A percentile compares a stretch with the other conserved stretches of the same genome.
These are phyloP conservation scores for Odobenus rosmarus DNA, from an alignment of 2,113 vertebrate species.

Conservation along the genomic window DNA sequence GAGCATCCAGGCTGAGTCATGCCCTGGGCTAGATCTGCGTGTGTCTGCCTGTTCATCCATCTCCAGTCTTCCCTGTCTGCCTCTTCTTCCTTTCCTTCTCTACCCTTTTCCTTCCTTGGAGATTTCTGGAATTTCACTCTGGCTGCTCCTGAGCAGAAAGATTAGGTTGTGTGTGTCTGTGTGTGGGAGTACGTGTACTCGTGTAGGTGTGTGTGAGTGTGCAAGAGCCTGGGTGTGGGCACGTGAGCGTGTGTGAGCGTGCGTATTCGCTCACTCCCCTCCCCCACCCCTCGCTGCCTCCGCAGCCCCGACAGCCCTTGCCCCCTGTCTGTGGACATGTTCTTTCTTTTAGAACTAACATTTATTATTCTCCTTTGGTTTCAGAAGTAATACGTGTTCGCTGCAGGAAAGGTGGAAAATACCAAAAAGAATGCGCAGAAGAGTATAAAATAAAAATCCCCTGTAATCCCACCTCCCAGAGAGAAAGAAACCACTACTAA, in stretches of 20 bases:
- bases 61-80: background rate
- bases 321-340: background rate
- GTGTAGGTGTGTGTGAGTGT: background rate
- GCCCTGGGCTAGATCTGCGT: accelerated
- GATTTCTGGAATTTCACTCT: conserved; percentile 60
- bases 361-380: conserved; percentile 46
- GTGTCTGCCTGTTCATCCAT: background rate
- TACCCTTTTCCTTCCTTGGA: conserved; percentile 15
- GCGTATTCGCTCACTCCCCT: accelerated
- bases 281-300: background rate
- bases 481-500: background rate
- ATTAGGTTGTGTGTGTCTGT: background rate
- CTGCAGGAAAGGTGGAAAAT: background rate
- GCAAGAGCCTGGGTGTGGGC: background rate
- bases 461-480: background rate
- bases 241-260: accelerated
- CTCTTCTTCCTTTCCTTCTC: background rate
- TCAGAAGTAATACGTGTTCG: background rate
- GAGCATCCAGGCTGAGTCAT: accelerated
- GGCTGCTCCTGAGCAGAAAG: background rate
- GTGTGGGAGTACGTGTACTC: no score
- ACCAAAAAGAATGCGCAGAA: background rate
- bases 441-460: background rate
- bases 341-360: conserved; percentile 61
- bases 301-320: background rate